A percentile compares a stretch with the other conserved stretches of the same genome.
phyloP scores from a whole-genome alignment of 2,888 invertebrate species.

The Clivina fossor region DNA sequence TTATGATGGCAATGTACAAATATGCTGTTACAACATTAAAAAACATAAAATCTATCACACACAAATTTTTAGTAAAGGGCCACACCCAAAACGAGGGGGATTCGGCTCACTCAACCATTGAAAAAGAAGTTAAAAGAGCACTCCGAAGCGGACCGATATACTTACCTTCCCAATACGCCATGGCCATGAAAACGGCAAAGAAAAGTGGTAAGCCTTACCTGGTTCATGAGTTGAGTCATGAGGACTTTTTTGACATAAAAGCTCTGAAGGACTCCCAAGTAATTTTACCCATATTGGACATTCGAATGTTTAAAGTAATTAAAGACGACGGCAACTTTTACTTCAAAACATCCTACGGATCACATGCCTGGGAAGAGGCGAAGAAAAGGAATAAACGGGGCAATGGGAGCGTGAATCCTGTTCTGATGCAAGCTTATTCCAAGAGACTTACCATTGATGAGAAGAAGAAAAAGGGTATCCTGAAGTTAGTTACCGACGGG shows the following conservation, averaged over 20 bases:
- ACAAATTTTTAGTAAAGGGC: slow-evolving; percentile 26
- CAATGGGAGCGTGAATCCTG: slow-evolving; percentile 5
- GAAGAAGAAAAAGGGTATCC: slow-evolving; percentile 10
- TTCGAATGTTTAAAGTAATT: slow-evolving; percentile 5
- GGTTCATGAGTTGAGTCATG: slow-evolving; percentile 7
- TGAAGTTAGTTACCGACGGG: slow-evolving; percentile 5
- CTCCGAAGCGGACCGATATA: slow-evolving; percentile 27
- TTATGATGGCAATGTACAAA: slow-evolving; percentile 35
- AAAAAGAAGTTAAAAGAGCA: slow-evolving; percentile 26
- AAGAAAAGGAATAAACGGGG: slow-evolving; percentile 9
- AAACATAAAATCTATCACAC: slow-evolving; percentile 28
- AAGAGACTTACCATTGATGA: slow-evolving; percentile 10
- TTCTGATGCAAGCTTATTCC: slow-evolving; percentile 8
- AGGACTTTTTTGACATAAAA: slow-evolving; percentile 11
- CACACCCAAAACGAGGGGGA: slow-evolving; percentile 27
- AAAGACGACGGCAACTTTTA: slow-evolving; percentile 7
- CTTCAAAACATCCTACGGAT: slow-evolving; percentile 10
- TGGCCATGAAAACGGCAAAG: slow-evolving; percentile 3
- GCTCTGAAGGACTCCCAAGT: slow-evolving; percentile 6
- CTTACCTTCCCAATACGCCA: slow-evolving; percentile 6
- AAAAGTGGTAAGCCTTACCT: slow-evolving; percentile 4
- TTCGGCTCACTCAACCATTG: slow-evolving; percentile 26
- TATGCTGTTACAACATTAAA: slow-evolving; percentile 32
- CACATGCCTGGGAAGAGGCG: slow-evolving; percentile 7
- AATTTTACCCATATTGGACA: slow-evolving; percentile 2